These are phyloP conservation scores for Microctonus hyperodae DNA, from an alignment of 2,888 invertebrate genomes.

Conservation along the genomic window DNA sequence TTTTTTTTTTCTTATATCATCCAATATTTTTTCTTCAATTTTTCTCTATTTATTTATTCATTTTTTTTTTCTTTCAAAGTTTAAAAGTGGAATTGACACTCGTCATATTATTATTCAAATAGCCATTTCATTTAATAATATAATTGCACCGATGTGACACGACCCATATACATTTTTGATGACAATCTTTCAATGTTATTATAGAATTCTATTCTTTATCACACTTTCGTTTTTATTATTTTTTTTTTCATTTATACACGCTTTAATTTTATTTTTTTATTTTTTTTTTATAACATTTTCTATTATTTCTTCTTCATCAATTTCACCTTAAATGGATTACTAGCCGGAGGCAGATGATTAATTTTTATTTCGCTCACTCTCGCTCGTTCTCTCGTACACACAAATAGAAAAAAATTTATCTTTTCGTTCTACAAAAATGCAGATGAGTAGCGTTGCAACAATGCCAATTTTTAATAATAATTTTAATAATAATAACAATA, in stretches of 20 bases:
- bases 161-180: slow-evolving; percentile 51
- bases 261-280: background rate
- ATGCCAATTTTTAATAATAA: slow-evolving; percentile 42
- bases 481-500: slow-evolving; percentile 34
- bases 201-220: slow-evolving; percentile 39
- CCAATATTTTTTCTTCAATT: slow-evolving; percentile 34
- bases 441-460: slow-evolving; percentile 48
- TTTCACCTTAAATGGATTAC: slow-evolving; percentile 32
- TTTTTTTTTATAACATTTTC: slow-evolving; percentile 31
- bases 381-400: background rate
- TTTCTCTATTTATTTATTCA: slow-evolving; percentile 34
- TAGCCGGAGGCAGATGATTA: slow-evolving; percentile 33
- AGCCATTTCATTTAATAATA: slow-evolving; percentile 53
- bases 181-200: slow-evolving; percentile 41
- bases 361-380: slow-evolving; percentile 19
- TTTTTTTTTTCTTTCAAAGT: slow-evolving; percentile 48
- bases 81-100: slow-evolving; percentile 64
- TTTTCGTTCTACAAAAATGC: slow-evolving; percentile 44
- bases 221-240: slow-evolving; percentile 35
- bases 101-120: slow-evolving; percentile 62
- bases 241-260: slow-evolving; percentile 16
- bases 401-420: slow-evolving; percentile 17
- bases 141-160: slow-evolving; percentile 60
- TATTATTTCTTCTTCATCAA: slow-evolving; percentile 28
- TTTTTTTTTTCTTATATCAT: slow-evolving; percentile 39